These are phyloP conservation scores for Polylopha cassiicola DNA, from an alignment of 2,888 invertebrate species.

Conservation along the genomic window DNA sequence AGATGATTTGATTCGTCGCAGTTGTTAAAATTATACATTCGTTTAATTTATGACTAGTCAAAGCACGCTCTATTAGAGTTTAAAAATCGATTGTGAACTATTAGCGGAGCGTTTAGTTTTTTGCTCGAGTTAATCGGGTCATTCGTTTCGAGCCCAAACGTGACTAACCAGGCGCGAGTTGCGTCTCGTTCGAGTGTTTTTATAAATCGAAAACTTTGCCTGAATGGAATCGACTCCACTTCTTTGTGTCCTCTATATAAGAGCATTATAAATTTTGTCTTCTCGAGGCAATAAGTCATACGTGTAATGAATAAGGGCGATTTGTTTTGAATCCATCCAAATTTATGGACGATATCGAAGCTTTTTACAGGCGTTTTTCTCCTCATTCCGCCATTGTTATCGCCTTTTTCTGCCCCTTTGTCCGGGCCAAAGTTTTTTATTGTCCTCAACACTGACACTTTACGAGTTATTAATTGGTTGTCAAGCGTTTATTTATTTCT, in stretches of 20 bases:
- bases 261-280: constrained; percentile 65
- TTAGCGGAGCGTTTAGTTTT: constrained; percentile 38
- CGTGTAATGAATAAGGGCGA: constrained; percentile 77
- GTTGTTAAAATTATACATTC: constrained; percentile 28
- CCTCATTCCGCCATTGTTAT: constrained; percentile 68
- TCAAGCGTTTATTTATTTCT: constrained; percentile 75
- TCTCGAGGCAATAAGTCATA: constrained; percentile 71
- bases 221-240: constrained; percentile 43
- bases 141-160: constrained; percentile 39
- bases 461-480: constrained; percentile 78
- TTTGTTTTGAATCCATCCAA: constrained; percentile 76
- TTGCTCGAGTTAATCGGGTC: constrained; percentile 36
- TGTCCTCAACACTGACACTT: constrained; percentile 71
- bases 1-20: constrained; percentile 28
- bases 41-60: constrained; percentile 30
- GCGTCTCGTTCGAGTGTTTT: constrained; percentile 55
- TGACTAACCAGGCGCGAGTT: constrained; percentile 66
- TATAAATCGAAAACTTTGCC: constrained; percentile 39
- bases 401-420: constrained; percentile 70
- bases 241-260: constrained; percentile 62
- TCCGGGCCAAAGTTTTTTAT: constrained; percentile 59
- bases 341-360: constrained; percentile 72
- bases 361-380: constrained; percentile 73
- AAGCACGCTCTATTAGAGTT: constrained; percentile 38
- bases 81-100: constrained; percentile 33